Base-by-base conservation (phyloP, 2,797 vertebrate genomes). In the Trichosurus vulpecula region DNA sequence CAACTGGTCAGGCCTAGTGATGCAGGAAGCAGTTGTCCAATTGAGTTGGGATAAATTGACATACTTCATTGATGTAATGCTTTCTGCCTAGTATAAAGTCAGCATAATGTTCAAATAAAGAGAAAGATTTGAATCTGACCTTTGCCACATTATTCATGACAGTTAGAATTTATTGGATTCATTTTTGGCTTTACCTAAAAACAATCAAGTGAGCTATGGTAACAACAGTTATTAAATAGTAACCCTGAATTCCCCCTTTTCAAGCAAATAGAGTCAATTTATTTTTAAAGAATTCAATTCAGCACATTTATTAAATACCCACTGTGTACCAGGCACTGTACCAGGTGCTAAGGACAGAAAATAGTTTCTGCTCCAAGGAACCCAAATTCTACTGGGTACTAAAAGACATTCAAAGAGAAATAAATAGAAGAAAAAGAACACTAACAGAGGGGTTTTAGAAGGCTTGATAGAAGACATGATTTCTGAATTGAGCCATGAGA, bases 221-320 rank as follows among this genome's bases (percentile, higher is more conserved):
- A 90, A 54, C 54, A 51, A 56, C 51, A 94, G 53, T n/a, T 92
- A 47, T 91, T 19, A 41, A 4, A 8, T 54, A 94, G 57, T 35
- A 47, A 47, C 90, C 66, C 93, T 93, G 93, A 96, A 91, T 90
- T 93, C 61, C 92, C 91, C n/a, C 56, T 13, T 95, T 96, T 55
- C 74, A 92, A 93, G 93, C 25, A 58, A 47, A 47, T 11, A 47
- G 19, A 81, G 2, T 81, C 41, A 27, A 81, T 4, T 81, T 47
- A 47, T 81, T 81, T 47, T 81, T 47, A 81, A 47, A 47, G 41
- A 47, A 47, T 81, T 81, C 22, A 81, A 47, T 81, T 81, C 41
- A 47, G 22, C n/a, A 47, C 8, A 81, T 47, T 47, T 47, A 47
- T 81, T 47, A 47, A 47, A 47, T 81, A n/a, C 14, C 74, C 41